A percentile compares a stretch with the other conserved stretches of the same genome.
Conservation (phyloP, 2,888 invertebrate genomes). For the Nymphalis polychloros region DNA sequence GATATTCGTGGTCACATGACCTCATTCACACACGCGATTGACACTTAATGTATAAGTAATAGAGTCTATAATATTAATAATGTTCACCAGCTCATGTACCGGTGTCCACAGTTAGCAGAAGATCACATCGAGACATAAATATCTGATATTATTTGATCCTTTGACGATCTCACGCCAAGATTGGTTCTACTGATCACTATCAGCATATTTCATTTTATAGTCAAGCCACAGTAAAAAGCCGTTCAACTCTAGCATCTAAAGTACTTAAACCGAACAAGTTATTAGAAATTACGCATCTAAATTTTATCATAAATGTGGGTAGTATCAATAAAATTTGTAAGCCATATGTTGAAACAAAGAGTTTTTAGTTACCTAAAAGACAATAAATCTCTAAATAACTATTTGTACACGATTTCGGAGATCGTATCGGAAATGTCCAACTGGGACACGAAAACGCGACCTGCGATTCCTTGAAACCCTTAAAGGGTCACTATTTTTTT, state of each 20-base stretch:
- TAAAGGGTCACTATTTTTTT: constrained; percentile 48
- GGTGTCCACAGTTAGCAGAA: constrained; percentile 34
- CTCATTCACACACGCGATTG: constrained; percentile 3
- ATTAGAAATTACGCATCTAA: constrained; percentile 26
- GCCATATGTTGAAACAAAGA: constrained; percentile 27
- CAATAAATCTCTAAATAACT: constrained; percentile 36
- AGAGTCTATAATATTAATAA: constrained; percentile 11
- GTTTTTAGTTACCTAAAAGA: not conserved
- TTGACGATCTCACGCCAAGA: constrained; percentile 56
- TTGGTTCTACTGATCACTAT: constrained; percentile 59
- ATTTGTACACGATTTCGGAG: constrained; percentile 55
- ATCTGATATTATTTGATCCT: constrained; percentile 64
- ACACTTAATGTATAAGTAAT: constrained; percentile 15
- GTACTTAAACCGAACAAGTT: constrained; percentile 26
- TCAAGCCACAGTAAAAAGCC: constrained; percentile 28
- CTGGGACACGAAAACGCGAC: constrained; percentile 62
- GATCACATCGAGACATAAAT: constrained; percentile 68
- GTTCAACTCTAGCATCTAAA: constrained; percentile 17
- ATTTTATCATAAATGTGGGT: constrained; percentile 18
- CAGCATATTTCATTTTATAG: constrained; percentile 49
- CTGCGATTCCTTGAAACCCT: constrained; percentile 69
- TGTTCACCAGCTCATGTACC: not conserved
- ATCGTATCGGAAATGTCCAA: constrained; percentile 64
- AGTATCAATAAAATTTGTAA: constrained; percentile 19
- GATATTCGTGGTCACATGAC: constrained; percentile 30